Evolutionary conservation across 2,888 invertebrate species (phyloP), one percentile per base, ranked within the genome.

Genomic region (Augiades crinisus): DNA sequence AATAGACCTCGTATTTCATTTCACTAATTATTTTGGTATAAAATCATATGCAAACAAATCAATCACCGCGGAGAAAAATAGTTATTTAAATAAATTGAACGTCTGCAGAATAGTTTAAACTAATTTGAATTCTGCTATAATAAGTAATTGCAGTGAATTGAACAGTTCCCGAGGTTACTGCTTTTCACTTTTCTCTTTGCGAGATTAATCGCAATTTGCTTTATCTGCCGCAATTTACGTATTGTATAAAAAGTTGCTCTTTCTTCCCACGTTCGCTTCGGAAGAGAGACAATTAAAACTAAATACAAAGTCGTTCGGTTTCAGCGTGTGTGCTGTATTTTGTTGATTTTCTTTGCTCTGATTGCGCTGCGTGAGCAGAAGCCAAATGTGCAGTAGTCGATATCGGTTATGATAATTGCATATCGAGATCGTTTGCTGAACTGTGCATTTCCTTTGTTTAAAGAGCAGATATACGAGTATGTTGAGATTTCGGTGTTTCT

Each of bases 391-490:
- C 10, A 24, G 27, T 17, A 13, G 24, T 50, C 27, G 41, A 24
- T 50, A 44, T 43, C 21, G 36, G 50, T 43, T 50, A 50, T 50
- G 27, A 50, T 50, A 50, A 43, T 43, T 50, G 43, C 21, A 50
- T 43, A 43, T 36, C 41, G 33, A 22, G 17, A 21, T 31, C 17
- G 12, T 43, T 31, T 22, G 34, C 49, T 41, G 34, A 43, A 12
- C 13, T 17, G 17, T 43, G 49, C 34, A 43, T 24, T 43, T 41
- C 19, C 49, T 49, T 49, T 41, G 47, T 47, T 40, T 31, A 22
- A 40, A 16, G 6, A 30, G 19, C 13, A 38, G n/a, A 27, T 55
- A 60, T 59, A 64, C 53, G 60, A 53, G 49, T 61, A 60, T 64
- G 64, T 55, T 59, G 40, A n/a, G n/a, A n/a, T n/a, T n/a, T n/a